Base-by-base conservation (phyloP, 2,113 vertebrate species). In the Monarcha castaneiventris region DNA sequence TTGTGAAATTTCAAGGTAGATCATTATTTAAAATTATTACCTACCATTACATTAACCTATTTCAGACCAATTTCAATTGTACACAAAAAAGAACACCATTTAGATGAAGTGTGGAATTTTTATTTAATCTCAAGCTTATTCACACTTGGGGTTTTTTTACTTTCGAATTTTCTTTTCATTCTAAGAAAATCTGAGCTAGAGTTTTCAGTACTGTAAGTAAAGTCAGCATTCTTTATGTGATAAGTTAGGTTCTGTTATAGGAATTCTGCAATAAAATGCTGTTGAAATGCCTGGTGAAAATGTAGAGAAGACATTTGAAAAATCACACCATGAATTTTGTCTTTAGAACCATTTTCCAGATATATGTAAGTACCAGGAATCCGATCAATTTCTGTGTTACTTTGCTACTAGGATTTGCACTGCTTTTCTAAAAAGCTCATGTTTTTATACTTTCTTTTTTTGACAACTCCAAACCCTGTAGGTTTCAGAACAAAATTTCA, bases 241-340 rank as follows among this genome's bases (percentile, higher is more conserved):
- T 90, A 86, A 96, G 49, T 54, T 67, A 84, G 37, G 9, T 48
- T 92, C 22, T 80, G 8, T 61, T 78, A 35, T 68, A 71, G 44
- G 55, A 94, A 82, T 73, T 71, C 32, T 73, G 6, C 11, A 49
- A 35, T 44, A 86, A 92, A 93, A 87, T 44, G 7, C 14, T 54
- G 81, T 44, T 95, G 72, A 81, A 82, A 72, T 96, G 96, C n/a
- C 23, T 84, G 56, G 44, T 94, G 52, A 96, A 75, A 96, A 83
- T 11, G 35, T 43, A 30, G 5, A 58, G 39, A 64, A 37, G 18
- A 33, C 19, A 41, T 93, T 81, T 72, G 80, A 85, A 95, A 96
- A 89, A 75, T 92, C 30, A 37, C 8, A 18, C 17, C 2, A 27
- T 19, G 6, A 46, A 43, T 76, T 89, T 86, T 87, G 22, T 59